Base-by-base conservation (phyloP, 2,797 vertebrate genomes). In the Acanthurus lineatus region DNA sequence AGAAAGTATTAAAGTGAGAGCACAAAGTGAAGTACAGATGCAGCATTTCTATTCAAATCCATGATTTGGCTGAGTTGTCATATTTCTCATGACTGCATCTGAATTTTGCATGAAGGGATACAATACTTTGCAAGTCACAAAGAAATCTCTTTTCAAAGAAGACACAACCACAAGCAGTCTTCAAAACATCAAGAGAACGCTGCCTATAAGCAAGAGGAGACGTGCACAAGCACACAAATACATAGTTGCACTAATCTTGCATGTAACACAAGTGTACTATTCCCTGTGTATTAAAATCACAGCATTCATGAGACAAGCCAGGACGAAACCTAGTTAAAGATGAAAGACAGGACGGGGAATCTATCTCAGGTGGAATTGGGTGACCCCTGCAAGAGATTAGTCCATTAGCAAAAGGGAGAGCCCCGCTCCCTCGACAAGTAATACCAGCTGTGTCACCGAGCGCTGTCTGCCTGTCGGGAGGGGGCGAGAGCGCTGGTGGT, bases 371-470 rank as follows among this genome's bases (percentile, higher is more conserved):
- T 93, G 88, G 87, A 93, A 92, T 86, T 90, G 89, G 76, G 86
- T 92, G 92, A 92, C 85, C 88, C 82, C 73, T 44, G 20, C 70
- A 59, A 83, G 72, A 91, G 87, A 93, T 90, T 92, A 92, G 91
- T 86, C 89, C 90, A 92, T 93, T 93, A 94, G 88, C 82, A 88
- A 86, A 79, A 73, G 77, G 83, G 79, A 93, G 89, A 93, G 90
- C 82, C 87, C 92, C 89, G 84, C 92, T 91, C 69, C 77, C 91
- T 81, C 75, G 93, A 94, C 93, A 88, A 91, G 93, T 92, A 91
- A 86, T 84, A 91, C 91, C 92, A 94, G 93, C 94, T 95, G 95
- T 93, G 93, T 93, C 91, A 89, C 84, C 73, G 90, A 88, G 91
- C 67, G 74, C 86, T 70, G 78, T 61, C 82, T 85, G 86, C 79